These are phyloP conservation scores for Chinchilla lanigera DNA, from an alignment of 2,113 vertebrate genomes.

Conservation along the genomic window DNA sequence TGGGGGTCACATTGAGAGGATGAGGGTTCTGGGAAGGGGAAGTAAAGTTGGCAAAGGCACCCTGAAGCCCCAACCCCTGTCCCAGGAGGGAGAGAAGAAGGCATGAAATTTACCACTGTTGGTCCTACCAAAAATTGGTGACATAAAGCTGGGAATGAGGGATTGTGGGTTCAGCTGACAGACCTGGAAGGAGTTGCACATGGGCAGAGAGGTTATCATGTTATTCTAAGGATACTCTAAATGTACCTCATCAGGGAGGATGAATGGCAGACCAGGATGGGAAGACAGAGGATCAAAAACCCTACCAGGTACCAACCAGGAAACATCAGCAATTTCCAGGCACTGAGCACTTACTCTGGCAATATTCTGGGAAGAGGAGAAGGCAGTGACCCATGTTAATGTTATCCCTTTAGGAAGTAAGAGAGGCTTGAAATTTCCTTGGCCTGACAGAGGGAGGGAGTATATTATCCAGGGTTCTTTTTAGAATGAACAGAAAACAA, in stretches of 20 bases:
- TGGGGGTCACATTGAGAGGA: background rate
- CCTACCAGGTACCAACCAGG: background rate
- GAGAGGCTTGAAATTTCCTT: background rate
- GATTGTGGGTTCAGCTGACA: background rate
- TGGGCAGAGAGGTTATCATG: background rate
- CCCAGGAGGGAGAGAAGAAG: background rate
- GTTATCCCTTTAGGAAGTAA: background rate
- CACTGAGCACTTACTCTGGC: too few relatives aligned
- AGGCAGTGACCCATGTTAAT: background rate
- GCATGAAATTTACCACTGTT: background rate
- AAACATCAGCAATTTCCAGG: background rate
- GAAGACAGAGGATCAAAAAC: background rate
- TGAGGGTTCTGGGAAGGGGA: background rate
- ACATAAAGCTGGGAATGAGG: background rate
- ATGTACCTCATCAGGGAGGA: background rate
- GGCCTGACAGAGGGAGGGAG: background rate
- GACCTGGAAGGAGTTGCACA: background rate
- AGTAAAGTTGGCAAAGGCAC: background rate
- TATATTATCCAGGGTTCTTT: background rate
- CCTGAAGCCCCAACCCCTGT: background rate
- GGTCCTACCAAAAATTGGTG: background rate
- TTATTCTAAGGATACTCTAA: background rate
- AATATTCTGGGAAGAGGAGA: background rate
- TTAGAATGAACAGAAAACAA: conserved; percentile 1
- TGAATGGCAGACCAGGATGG: background rate